Conservation (phyloP, 2,797 vertebrate genomes). For the Novumbra hubbsi region DNA sequence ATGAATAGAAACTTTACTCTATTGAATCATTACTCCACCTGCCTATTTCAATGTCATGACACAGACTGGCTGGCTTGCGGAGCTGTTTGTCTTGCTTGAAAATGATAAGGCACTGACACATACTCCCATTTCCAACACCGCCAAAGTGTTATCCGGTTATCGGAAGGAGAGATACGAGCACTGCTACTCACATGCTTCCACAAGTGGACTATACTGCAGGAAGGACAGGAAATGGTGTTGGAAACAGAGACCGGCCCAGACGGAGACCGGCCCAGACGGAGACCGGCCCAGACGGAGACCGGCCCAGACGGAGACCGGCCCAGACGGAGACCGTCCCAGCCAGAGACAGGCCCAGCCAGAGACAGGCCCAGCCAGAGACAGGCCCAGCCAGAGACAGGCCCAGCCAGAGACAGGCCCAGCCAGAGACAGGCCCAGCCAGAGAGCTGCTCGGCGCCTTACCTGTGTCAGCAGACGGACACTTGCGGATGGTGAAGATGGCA, state of each 20-base stretch:
- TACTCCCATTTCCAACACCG: not conserved
- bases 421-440: too few species aligned
- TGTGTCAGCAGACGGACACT: slow-evolving; percentile 86
- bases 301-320: too few species aligned
- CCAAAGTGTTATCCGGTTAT: not conserved
- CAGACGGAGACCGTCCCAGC: too few species aligned
- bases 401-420: too few species aligned
- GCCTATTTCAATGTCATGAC: slow-evolving; percentile 18
- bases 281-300: too few species aligned
- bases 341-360: too few species aligned
- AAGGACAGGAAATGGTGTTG: not conserved
- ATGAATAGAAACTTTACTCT: slow-evolving; percentile 15
- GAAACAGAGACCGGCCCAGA: too few species aligned
- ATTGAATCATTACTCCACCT: slow-evolving; percentile 18
- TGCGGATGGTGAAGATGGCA: slow-evolving; percentile 96
- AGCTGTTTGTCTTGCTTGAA: slow-evolving; percentile 12
- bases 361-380: too few species aligned
- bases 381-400: too few species aligned
- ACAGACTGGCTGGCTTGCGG: slow-evolving; percentile 9
- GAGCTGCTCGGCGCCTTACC: slow-evolving; percentile 70
- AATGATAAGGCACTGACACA: slow-evolving; percentile 25
- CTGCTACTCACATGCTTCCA: not conserved
- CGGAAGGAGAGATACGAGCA: not conserved
- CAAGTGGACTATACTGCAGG: not conserved
- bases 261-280: too few species aligned